Evolutionary conservation across 2,113 vertebrate genomes (phyloP).

Genomic region (Nestor notabilis): DNA sequence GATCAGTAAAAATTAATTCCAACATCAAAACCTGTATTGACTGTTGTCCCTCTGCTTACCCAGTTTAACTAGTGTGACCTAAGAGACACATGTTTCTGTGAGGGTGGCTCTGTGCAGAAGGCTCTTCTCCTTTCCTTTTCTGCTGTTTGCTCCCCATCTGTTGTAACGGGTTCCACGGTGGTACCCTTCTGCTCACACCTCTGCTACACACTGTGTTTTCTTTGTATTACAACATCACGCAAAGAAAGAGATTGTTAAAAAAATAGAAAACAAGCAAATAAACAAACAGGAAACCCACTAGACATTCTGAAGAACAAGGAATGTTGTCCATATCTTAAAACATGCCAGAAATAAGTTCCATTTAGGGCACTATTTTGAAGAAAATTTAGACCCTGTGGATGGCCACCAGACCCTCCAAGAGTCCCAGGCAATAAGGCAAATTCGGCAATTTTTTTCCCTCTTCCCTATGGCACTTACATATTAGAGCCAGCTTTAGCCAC

Average conservation of each 20-base stretch:
- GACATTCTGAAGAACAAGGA: background rate
- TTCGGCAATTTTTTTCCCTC: background rate
- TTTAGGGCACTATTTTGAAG: background rate
- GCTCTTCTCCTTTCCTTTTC: background rate
- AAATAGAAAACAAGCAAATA: background rate
- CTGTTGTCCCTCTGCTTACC: background rate
- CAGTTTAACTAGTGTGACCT: background rate
- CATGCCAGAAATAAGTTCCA: background rate
- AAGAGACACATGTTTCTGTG: background rate
- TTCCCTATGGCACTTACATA: background rate
- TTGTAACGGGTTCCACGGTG: background rate
- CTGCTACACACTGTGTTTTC: rapidly evolving
- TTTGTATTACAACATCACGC: background rate
- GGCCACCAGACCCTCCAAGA: background rate
- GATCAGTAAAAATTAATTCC: constrained; percentile 29
- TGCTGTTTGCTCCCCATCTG: background rate
- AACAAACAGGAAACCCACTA: background rate
- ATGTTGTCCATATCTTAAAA: background rate
- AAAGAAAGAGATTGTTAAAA: background rate
- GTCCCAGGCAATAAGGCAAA: background rate
- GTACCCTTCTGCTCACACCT: background rate
- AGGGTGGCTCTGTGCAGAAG: background rate
- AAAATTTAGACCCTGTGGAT: background rate
- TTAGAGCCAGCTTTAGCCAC: background rate
- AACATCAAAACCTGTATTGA: background rate